Evolutionary conservation across 2,888 invertebrate genomes (phyloP).

Genomic region (Margaritifera margaritifera): DNA sequence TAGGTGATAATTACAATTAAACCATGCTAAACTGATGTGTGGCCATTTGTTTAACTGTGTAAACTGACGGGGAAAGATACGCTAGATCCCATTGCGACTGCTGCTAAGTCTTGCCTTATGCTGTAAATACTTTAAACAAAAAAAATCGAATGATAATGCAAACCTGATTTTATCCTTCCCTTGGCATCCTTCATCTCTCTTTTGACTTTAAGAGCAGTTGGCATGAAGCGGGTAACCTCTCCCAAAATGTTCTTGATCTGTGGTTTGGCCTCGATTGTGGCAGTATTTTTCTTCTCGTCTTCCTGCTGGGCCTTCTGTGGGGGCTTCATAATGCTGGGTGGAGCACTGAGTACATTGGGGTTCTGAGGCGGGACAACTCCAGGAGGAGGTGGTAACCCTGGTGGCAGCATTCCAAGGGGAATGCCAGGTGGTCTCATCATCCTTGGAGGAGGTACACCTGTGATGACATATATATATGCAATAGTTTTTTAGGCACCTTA

Average conservation of each 20-base stretch:
- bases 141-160: no score
- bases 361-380: slow-evolving; percentile 46
- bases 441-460: slow-evolving; percentile 66
- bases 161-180: slow-evolving; percentile 5
- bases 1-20: no score
- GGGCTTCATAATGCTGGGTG: slow-evolving; percentile 85
- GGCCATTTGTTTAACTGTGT: no score
- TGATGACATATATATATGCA: slow-evolving; percentile 5
- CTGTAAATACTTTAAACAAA: no score
- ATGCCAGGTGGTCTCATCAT: slow-evolving; percentile 64
- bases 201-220: slow-evolving; percentile 92
- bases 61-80: no score
- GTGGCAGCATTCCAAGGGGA: slow-evolving; percentile 64
- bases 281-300: slow-evolving; percentile 71
- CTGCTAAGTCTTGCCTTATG: no score
- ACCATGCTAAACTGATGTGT: no score
- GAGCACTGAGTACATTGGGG: slow-evolving; percentile 86
- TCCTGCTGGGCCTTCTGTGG: slow-evolving; percentile 57
- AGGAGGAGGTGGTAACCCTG: slow-evolving; percentile 59
- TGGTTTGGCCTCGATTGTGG: slow-evolving; percentile 96
- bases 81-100: no score
- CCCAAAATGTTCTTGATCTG: slow-evolving; percentile 81
- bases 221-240: slow-evolving; percentile 96
- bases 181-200: slow-evolving; percentile 78
- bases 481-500: not conserved